phyloP scores from a whole-genome alignment of 2,888 invertebrate species.

The Sturmia bella region DNA sequence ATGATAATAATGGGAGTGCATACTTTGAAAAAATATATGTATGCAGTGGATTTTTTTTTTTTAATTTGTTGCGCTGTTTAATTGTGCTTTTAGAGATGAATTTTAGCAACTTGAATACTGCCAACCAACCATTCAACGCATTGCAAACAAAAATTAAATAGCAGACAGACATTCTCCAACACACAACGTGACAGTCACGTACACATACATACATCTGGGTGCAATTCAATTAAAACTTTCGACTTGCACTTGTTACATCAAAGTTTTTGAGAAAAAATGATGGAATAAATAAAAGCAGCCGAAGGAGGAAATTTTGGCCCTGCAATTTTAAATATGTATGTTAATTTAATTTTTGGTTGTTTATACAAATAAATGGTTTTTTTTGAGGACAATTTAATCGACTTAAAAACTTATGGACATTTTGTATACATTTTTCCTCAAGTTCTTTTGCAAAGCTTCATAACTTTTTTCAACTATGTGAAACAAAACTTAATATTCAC shows the following conservation, averaged over 20 bases:
- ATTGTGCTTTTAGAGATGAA: constrained; percentile 65
- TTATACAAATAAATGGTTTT: too few relatives aligned
- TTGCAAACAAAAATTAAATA: constrained; percentile 56
- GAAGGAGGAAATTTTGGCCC: constrained; percentile 25
- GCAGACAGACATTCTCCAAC: constrained; percentile 60
- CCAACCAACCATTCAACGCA: constrained; percentile 55
- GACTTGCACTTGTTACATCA: constrained; percentile 66
- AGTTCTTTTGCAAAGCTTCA: too few relatives aligned
- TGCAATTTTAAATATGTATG: background rate
- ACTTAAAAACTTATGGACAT: too few relatives aligned
- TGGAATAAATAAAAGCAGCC: constrained; percentile 21
- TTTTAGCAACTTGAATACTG: constrained; percentile 46
- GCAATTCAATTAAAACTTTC: constrained; percentile 65
- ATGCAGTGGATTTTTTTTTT: constrained; percentile 25
- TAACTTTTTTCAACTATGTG: too few relatives aligned
- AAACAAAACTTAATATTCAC: too few relatives aligned
- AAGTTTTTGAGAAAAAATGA: constrained; percentile 36
- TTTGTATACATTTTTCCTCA: too few relatives aligned
- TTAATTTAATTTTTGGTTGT: background rate
- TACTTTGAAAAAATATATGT: constrained; percentile 51
- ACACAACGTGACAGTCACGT: constrained; percentile 16
- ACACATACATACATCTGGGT: constrained; percentile 3
- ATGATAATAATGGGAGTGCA: constrained; percentile 59
- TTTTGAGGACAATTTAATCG: too few relatives aligned
- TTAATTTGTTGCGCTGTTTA: constrained; percentile 56